These are phyloP conservation scores for Lasioglossum vierecki DNA, from an alignment of 2,888 invertebrate genomes.

Conservation along the genomic window DNA sequence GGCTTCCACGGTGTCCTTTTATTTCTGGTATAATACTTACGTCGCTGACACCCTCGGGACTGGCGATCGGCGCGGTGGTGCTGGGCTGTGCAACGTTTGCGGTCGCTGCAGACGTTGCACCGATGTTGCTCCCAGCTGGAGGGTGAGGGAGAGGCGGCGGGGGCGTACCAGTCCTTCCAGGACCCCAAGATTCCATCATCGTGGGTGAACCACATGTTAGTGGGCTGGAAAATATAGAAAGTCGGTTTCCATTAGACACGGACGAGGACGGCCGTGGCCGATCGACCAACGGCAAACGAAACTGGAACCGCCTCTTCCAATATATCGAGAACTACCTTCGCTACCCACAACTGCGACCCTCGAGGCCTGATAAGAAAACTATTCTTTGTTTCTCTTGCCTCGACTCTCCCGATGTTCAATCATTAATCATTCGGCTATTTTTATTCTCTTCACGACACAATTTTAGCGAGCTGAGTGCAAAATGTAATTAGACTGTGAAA, in stretches of 20 bases:
- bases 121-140: slow-evolving; percentile 74
- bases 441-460: not conserved
- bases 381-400: not conserved
- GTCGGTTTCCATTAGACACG: slow-evolving; percentile 44
- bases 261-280: not conserved
- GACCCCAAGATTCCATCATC: slow-evolving; percentile 85
- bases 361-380: not conserved
- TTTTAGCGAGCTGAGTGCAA: too few species aligned
- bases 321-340: not conserved
- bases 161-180: slow-evolving; percentile 78
- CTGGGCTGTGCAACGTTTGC: slow-evolving; percentile 72
- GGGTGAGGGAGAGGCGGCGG: slow-evolving; percentile 76
- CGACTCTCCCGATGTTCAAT: not conserved
- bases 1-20: not conserved
- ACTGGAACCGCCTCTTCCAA: not conserved
- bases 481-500: too few species aligned
- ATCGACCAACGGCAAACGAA: not conserved
- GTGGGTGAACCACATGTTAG: slow-evolving; percentile 85
- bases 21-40: slow-evolving; percentile 72
- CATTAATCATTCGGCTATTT: not conserved
- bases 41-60: slow-evolving; percentile 84
- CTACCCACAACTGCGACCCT: not conserved
- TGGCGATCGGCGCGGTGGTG: slow-evolving; percentile 83
- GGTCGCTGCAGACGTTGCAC: slow-evolving; percentile 72
- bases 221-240: slow-evolving; percentile 80